Conservation (phyloP, 2,888 invertebrate genomes). For the Helicoverpa assulta region DNA sequence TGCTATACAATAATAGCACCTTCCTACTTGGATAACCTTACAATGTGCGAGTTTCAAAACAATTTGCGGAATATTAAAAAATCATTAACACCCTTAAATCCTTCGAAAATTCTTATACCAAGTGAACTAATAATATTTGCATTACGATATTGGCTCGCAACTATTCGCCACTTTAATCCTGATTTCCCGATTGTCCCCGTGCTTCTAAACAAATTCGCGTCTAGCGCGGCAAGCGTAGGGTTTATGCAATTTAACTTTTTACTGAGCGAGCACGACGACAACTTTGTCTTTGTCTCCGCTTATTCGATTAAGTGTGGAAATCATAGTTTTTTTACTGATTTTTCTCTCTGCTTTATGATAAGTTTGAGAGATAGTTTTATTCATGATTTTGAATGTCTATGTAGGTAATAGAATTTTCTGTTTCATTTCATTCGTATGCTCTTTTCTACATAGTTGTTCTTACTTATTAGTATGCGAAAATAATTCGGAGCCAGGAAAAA, state of each 20-base stretch:
- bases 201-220: constrained; percentile 67
- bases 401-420: not conserved
- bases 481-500: not conserved
- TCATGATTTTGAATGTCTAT: not conserved
- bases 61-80: too few species aligned
- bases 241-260: constrained; percentile 84
- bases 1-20: not conserved
- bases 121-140: constrained; percentile 28
- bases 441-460: not conserved
- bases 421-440: not conserved
- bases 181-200: constrained; percentile 52
- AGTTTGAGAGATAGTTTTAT: not conserved
- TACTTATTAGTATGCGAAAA: too few species aligned
- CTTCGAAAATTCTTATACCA: not conserved
- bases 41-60: too few species aligned
- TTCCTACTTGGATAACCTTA: too few species aligned
- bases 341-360: constrained; percentile 15
- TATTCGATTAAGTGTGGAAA: constrained; percentile 76
- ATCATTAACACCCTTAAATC: too few species aligned
- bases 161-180: constrained; percentile 40
- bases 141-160: constrained; percentile 36
- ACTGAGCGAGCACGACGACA: constrained; percentile 68
- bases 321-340: constrained; percentile 60
- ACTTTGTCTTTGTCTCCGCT: constrained; percentile 75
- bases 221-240: constrained; percentile 48